phyloP scores from a whole-genome alignment of 2,113 vertebrate genomes.

The Elanoides forficatus region DNA sequence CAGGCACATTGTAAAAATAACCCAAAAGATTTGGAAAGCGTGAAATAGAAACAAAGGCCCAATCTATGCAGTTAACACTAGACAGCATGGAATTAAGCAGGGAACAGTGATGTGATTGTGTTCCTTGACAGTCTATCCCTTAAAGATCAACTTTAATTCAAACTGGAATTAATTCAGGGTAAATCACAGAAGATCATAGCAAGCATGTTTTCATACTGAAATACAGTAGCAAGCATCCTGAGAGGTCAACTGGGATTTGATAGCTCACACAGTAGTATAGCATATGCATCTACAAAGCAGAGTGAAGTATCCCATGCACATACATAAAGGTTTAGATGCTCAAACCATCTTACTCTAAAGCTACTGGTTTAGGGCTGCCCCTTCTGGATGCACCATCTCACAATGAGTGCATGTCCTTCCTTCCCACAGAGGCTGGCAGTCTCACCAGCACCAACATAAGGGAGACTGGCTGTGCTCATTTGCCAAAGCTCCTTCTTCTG shows the following conservation, averaged over 20 bases:
- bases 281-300: not conserved
- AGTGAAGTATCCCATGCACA: not conserved
- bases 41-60: not conserved
- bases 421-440: not conserved
- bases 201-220: not conserved
- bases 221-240: not conserved
- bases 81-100: not conserved
- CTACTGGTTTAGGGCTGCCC: not conserved
- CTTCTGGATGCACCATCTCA: not conserved
- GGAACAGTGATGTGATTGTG: not conserved
- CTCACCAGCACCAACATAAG: not conserved
- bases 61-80: conserved; percentile 4
- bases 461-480: not conserved
- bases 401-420: accelerated
- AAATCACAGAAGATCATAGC: not conserved
- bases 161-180: not conserved
- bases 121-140: not conserved
- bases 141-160: not conserved
- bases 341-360: not conserved
- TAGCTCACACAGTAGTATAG: not conserved
- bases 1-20: not conserved
- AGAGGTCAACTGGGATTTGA: not conserved
- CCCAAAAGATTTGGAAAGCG: not conserved
- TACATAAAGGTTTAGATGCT: not conserved
- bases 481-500: not conserved